Evolutionary conservation across 2,113 vertebrate genomes (phyloP).

Genomic region (Phoenicopterus ruber): DNA sequence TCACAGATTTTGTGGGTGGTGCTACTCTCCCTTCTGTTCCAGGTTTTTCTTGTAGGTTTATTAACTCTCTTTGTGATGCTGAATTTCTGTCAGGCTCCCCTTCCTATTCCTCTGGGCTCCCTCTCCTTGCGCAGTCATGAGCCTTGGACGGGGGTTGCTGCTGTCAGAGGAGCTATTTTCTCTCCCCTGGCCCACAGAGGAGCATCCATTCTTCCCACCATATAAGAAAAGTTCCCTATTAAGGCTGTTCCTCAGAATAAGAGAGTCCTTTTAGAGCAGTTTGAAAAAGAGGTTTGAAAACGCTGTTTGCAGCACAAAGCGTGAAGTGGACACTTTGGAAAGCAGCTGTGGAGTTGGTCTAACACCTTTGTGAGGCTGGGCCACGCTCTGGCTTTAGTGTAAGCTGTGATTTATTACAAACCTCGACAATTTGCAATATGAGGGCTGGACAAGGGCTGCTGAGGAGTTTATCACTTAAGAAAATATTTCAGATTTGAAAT

Average conservation of each 20-base stretch:
- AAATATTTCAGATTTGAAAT: neutral
- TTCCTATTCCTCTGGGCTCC: neutral
- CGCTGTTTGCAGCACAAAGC: neutral
- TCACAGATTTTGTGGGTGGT: neutral
- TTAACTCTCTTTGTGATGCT: neutral
- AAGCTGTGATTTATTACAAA: neutral
- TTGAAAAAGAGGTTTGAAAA: neutral
- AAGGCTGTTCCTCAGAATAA: neutral
- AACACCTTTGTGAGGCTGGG: neutral
- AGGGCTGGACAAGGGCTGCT: neutral
- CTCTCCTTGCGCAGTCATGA: neutral
- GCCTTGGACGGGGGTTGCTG: neutral
- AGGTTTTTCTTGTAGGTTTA: neutral
- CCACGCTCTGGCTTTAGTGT: neutral
- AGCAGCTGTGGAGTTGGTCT: neutral
- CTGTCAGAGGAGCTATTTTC: neutral
- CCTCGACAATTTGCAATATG: neutral
- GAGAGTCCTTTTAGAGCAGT: neutral
- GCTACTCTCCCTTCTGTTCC: neutral
- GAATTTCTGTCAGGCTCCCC: neutral
- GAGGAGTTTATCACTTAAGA: neutral
- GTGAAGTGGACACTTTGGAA: constrained; percentile 16
- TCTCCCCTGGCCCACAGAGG: neutral
- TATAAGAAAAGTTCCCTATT: neutral
- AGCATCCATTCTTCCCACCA: neutral